Conservation (phyloP, 2,888 invertebrate genomes). For the Protophormia terraenovae region DNA sequence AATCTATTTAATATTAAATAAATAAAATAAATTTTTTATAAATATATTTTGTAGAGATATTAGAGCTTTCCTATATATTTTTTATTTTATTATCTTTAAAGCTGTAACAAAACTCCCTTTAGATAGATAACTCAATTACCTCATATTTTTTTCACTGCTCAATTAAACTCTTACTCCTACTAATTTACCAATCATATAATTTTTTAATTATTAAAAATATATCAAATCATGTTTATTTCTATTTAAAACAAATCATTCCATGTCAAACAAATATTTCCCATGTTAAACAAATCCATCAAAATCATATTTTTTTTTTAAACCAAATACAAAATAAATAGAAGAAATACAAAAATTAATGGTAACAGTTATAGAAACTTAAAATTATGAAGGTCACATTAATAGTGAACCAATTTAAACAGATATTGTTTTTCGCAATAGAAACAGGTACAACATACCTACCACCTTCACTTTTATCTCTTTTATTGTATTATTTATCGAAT, state of each 20-base stretch:
- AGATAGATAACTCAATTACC: too few relatives aligned
- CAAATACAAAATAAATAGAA: background rate
- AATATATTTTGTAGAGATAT: too few relatives aligned
- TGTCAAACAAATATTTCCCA: conserved; percentile 29
- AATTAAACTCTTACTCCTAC: background rate
- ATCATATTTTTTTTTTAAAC: background rate
- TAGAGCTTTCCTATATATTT: too few relatives aligned
- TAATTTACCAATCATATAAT: background rate
- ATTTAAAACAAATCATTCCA: conserved; percentile 37
- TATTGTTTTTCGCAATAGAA: background rate
- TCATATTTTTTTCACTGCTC: background rate
- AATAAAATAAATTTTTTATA: too few relatives aligned
- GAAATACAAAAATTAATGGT: background rate
- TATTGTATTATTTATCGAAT: background rate
- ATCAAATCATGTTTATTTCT: conserved; percentile 28
- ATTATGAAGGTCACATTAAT: conserved; percentile 31
- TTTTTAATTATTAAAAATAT: background rate
- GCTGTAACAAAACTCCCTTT: too few relatives aligned
- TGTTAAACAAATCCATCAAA: conserved; percentile 39
- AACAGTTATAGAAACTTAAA: background rate
- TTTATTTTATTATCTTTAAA: too few relatives aligned
- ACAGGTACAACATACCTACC: background rate
- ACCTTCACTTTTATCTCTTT: conserved; percentile 52
- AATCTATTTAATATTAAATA: too few relatives aligned
- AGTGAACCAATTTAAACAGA: background rate